Evolutionary conservation across 1,140 invertebrate genomes (phyloP), one percentile per base, ranked within the genome.

Genomic region (Neodiprion fabricii): DNA sequence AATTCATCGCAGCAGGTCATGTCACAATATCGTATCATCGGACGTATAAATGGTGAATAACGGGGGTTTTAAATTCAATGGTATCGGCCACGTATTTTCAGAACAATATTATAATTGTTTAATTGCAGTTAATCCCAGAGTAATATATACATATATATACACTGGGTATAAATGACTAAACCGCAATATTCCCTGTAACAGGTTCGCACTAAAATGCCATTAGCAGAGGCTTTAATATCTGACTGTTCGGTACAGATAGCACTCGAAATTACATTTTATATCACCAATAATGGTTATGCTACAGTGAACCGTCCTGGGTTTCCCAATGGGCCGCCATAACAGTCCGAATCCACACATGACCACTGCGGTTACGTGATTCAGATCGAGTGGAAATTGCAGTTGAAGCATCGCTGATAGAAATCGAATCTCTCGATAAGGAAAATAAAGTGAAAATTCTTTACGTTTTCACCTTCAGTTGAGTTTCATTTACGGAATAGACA

Each of bases 211-310:
- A 69, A 69, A 17, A 10, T 23, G 67, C 67, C 67, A 69, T 69
- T 69, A 69, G 2, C 11, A 5, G 12, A 7, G 11, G 11, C 23
- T 23, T 12, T 17, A 69, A 23, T 47, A 69, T 23, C 17, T 10
- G 21, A 69, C 4, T 69, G 67, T 47, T 69, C 17, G 67, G 21
- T 69, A 12, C 67, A 69, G 67, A 69, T 69, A 69, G 21, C 40
- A 69, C 23, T 12, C 21, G 17, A 69, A 69, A 23, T 69, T 69
- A 69, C 67, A 21, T 69, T 23, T 69, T 21, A 69, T 69, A 69
- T 47, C 17, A 69, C 21, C n/a, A 40, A 61, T 47, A 21, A 69
- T 23, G 67, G 7, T 23, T 12, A 23, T 0, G 67, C 40, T 23
- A 23, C 40, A 17, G 17, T 69, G 7, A 69, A 69, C 17, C 21